Evolutionary conservation across 2,888 invertebrate species (phyloP), one percentile per base, ranked within the genome.

Genomic region (Harpagoxenus sublaevis): DNA sequence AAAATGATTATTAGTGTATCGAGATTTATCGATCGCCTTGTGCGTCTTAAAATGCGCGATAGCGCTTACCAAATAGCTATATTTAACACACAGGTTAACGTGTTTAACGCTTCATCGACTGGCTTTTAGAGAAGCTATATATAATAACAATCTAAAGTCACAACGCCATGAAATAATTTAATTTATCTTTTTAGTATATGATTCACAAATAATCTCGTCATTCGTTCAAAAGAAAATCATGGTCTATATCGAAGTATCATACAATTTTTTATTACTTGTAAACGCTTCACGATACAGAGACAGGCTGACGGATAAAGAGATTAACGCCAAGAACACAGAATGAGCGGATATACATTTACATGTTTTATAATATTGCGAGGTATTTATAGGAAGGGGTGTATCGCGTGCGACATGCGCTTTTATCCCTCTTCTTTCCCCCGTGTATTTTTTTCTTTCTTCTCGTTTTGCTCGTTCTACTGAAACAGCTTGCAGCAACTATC

Each of bases 321-420:
- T 23, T 51, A 53, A 18, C n/a, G 3, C 23, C 10, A 12, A 39
- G 23, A 78, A 23, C 42, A 31, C 10, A n/a, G 45, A 39, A 53
- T 28, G 23, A 42, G 68, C 48, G 73, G 55, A 81, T 87, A 87
- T 73, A 73, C 57, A 81, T 81, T 87, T 82, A 83, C 71, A 65
- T 60, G 68, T 74, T 81, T 86, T 84, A 70, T 81, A 81, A 78
- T 75, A 82, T 18, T n/a, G 53, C 73, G 81, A 86, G 39, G 83
- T 89, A 88, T 89, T 89, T 89, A 88, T 87, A 87, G 74, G 83
- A 57, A 79, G 66, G 66, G 31, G 10, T 51, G 70, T 81, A 86
- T 86, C 86, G 86, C 85, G 86, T 89, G 85, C 65, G 53, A 18
- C 57, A 60, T 66, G 53, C 70, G 77, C 62, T 66, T 79, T 71